Base-by-base conservation (phyloP, 2,888 invertebrate species). In the Lithophane semibrunnea region DNA sequence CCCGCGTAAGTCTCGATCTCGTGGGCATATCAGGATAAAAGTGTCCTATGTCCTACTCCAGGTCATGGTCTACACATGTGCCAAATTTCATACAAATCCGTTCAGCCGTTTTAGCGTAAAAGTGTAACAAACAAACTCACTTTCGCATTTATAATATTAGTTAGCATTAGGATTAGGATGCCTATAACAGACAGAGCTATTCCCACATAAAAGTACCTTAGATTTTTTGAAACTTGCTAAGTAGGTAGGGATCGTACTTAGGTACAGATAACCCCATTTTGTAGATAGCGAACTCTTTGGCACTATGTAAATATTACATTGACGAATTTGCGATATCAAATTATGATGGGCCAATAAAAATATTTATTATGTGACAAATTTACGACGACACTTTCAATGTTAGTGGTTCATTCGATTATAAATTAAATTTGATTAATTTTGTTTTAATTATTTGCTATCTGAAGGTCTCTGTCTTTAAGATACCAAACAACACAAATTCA, bases 391-490 rank as follows among this genome's bases (percentile, higher is more conserved):
- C 9, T 7, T 2, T 0, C 13, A 44, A 58, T n/a, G 37, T 24
- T 52, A n/a, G 12, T 12, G 7, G n/a, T 56, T 37, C 49, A 29
- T 24, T 60, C 13, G 24, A 44, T 29, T 44, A 67, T 8, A 69
- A 82, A 80, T 82, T 69, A 64, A 52, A 64, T 49, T 52, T 67
- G 42, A 58, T 82, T 82, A 47, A 75, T 68, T 64, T 42, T 47
- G 37, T 64, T 68, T 76, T 54, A 42, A 52, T 75, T 63, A 7
- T 54, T 65, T 82, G 49, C 2, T 66, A 61, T 56, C 47, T 69
- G 58, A 77, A 83, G 78, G 83, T 69, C 58, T 65, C 0, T 37
- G 83, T 69, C 58, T 65, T 0, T 37, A 24, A 9, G 58, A 63
- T 44, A 58, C 24, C 10, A 44, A 72, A 67, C 58, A 21, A 4